Evolutionary conservation across 2,113 vertebrate genomes (phyloP).

Genomic region (Centropus unirufus): DNA sequence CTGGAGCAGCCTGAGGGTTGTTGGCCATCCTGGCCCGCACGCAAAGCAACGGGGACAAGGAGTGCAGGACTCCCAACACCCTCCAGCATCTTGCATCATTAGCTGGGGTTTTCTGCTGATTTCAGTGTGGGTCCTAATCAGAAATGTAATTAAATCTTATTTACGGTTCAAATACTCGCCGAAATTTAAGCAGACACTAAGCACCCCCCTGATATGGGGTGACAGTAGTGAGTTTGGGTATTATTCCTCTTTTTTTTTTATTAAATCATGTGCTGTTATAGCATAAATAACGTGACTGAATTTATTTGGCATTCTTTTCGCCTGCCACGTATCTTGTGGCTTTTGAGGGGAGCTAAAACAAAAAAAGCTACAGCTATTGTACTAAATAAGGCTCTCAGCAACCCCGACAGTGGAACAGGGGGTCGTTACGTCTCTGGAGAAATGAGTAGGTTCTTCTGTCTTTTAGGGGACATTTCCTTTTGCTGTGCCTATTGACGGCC

Average conservation of each 20-base stretch:
- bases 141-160: not conserved
- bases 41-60: not conserved
- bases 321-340: not conserved
- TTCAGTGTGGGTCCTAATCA: not conserved
- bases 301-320: not conserved
- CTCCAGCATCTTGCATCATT: not conserved
- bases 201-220: not conserved
- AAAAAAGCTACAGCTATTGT: not conserved
- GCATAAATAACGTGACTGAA: constrained; percentile 21
- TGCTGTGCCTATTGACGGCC: not conserved
- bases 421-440: not conserved
- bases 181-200: not conserved
- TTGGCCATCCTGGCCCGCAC: accelerated
- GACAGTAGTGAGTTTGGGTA: not conserved
- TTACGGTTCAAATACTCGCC: not conserved
- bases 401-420: not conserved
- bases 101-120: not conserved
- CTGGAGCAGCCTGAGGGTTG: not conserved
- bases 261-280: not conserved
- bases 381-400: not conserved
- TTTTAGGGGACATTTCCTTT: not conserved
- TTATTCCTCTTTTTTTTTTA: not conserved
- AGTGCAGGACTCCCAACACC: accelerated
- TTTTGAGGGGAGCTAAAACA: not conserved
- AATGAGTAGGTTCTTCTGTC: constrained; percentile 24